phyloP scores from a whole-genome alignment of 2,888 invertebrate species.

The Drosophila mayaguana region DNA sequence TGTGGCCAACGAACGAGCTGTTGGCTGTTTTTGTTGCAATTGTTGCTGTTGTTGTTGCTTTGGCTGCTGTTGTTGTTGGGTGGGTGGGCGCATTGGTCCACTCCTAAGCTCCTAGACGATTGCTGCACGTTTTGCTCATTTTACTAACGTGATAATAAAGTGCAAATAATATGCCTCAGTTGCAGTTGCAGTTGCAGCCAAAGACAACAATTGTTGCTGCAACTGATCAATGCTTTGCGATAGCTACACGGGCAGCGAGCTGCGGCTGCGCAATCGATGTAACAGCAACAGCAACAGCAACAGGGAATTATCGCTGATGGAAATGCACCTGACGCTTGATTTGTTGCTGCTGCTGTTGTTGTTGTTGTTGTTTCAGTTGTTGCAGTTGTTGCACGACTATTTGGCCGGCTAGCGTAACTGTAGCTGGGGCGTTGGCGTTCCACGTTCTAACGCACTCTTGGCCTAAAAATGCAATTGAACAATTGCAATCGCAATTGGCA shows the following conservation, averaged over 20 bases:
- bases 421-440: constrained; percentile 67
- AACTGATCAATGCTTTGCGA: constrained; percentile 57
- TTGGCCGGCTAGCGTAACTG: constrained; percentile 6
- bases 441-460: constrained; percentile 66
- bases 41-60: constrained; percentile 4
- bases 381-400: constrained; percentile 63
- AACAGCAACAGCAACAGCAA: constrained; percentile 41
- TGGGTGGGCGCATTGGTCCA: constrained; percentile 48
- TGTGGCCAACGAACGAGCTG: constrained; percentile 46
- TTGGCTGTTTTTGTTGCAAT: constrained; percentile 14
- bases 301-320: constrained; percentile 80
- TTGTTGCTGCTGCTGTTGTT: constrained; percentile 47
- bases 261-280: constrained; percentile 60
- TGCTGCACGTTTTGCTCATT: constrained; percentile 82
- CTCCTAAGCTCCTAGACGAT: constrained; percentile 32
- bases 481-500: constrained; percentile 1
- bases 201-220: constrained; percentile 68
- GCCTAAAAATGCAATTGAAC: constrained; percentile 10
- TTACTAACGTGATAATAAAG: constrained; percentile 85
- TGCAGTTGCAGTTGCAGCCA: constrained; percentile 55
- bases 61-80: constrained; percentile 28
- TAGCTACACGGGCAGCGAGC: constrained; percentile 36
- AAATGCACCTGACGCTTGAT: constrained; percentile 84
- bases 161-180: constrained; percentile 85
- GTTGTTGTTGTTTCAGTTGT: background rate